Percentiles rank a stretch among this genome's conserved stretches.
Conservation (phyloP, 2,797 vertebrate species). For the Serranus cabrilla region DNA sequence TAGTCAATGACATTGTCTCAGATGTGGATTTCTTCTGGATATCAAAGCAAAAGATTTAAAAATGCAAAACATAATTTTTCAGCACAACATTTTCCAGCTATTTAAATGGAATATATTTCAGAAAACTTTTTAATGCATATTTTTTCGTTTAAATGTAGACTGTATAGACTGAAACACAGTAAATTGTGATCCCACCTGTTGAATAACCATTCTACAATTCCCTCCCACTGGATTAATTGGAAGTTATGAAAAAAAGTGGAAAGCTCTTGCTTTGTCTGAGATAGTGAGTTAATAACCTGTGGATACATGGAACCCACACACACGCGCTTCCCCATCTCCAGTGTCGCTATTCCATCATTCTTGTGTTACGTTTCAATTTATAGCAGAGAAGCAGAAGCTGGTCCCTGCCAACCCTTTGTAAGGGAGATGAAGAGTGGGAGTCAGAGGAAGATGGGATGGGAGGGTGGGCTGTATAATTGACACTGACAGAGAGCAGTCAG, state of each 20-base stretch:
- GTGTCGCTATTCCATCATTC: constrained; percentile 60
- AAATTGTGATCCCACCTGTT: constrained; percentile 23
- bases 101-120: not conserved
- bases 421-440: constrained; percentile 62
- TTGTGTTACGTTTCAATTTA: constrained; percentile 84
- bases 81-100: not conserved
- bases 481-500: constrained; percentile 88
- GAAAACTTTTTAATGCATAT: not conserved
- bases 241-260: constrained; percentile 28
- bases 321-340: constrained; percentile 6
- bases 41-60: not conserved
- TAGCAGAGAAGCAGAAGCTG: constrained; percentile 72
- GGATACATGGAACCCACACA: constrained; percentile 25
- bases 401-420: constrained; percentile 74
- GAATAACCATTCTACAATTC: constrained; percentile 35
- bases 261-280: constrained; percentile 27
- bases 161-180: not conserved
- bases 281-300: constrained; percentile 31
- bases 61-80: not conserved
- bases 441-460: constrained; percentile 60
- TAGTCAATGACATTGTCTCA: too few relatives aligned
- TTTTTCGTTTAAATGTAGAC: not conserved
- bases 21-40: not conserved
- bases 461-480: constrained; percentile 84
- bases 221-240: constrained; percentile 22